Evolutionary conservation across 1,140 invertebrate genomes (phyloP), one percentile per base, ranked within the genome.

Genomic region (Brachystomella parvula): DNA sequence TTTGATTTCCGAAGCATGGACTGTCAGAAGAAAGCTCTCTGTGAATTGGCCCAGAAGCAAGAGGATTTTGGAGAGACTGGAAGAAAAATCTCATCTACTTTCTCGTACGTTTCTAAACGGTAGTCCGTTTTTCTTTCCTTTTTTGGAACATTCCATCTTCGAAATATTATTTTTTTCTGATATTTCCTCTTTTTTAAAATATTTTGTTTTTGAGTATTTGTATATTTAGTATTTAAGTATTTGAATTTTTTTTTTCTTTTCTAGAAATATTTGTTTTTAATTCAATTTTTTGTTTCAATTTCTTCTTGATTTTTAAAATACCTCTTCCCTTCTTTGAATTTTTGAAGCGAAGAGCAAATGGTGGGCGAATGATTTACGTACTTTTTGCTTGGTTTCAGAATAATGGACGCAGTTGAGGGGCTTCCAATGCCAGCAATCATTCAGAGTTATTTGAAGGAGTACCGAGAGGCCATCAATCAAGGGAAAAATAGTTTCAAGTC

Each of bases 1-100:
- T 73, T 73, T 53, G 71, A 73, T 62, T 73, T 68, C 59, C 71
- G 70, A 61, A 66, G 64, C 44, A 21, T 73, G 61, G 68, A 73
- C 30, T 73, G 71, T 32, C 71, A 73, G 61, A 73, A 73, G 69
- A 68, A 70, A 30, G 64, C 64, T 31, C 64, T 73, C 17, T 73
- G 71, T 44, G 71, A 73, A 62, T 31, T 73, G 32, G 35, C 62
- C 24, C 68, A 70, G 44, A 69, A 70, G 29, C 63, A 66, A 32
- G 60, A 28, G 28, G 68, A 70, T 15, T 68, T 70, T 61, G 71
- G 69, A 26, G 71, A 73, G 30, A 71, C 71, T 57, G 71, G 71
- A 65, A 60, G 71, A 3, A 70, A 73, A 64, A 68, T 73, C 44
- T 44, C 64, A 17, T 53, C 39, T 30, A 61, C 66, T 28, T 69